phyloP scores from a whole-genome alignment of 1,140 invertebrate species.

The Bilobella aurantiaca region DNA sequence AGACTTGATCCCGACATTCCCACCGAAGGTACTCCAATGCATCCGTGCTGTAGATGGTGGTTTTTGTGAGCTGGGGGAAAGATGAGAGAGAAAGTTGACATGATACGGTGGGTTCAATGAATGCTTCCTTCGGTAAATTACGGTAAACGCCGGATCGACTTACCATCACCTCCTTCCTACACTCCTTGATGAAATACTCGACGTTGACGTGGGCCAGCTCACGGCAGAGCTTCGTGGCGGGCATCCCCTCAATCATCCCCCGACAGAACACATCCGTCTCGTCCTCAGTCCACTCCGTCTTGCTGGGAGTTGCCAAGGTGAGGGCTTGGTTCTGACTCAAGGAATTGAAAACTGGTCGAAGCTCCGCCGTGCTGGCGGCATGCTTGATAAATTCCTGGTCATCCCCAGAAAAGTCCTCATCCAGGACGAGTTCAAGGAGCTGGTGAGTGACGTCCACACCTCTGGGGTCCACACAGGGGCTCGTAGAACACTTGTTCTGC shows the following conservation, averaged over 20 bases:
- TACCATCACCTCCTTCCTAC: constrained; percentile 29
- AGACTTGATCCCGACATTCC: constrained; percentile 34
- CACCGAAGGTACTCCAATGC: constrained; percentile 30
- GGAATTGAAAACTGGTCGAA: too few relatives aligned
- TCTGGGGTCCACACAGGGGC: constrained; percentile 30
- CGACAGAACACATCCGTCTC: constrained; percentile 30
- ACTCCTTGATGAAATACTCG: constrained; percentile 25
- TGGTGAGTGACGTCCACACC: constrained; percentile 32
- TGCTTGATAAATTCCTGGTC: constrained; percentile 17
- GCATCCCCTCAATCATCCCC: constrained; percentile 32
- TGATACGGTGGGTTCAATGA: constrained; percentile 3
- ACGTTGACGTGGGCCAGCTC: constrained; percentile 31
- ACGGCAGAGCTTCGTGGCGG: constrained; percentile 29
- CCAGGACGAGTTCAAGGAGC: constrained; percentile 25
- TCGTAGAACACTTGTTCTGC: constrained; percentile 26
- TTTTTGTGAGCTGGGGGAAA: constrained; percentile 27
- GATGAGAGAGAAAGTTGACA: too few relatives aligned
- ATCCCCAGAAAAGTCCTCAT: constrained; percentile 32
- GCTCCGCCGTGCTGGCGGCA: too few relatives aligned
- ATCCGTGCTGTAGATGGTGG: constrained; percentile 26
- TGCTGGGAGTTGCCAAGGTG: too few relatives aligned
- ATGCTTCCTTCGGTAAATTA: not conserved
- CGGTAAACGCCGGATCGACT: not conserved
- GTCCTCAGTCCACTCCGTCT: constrained; percentile 23
- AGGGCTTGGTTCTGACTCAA: too few relatives aligned